phyloP scores from a whole-genome alignment of 2,797 vertebrate species.

The Denticeps clupeoides region DNA sequence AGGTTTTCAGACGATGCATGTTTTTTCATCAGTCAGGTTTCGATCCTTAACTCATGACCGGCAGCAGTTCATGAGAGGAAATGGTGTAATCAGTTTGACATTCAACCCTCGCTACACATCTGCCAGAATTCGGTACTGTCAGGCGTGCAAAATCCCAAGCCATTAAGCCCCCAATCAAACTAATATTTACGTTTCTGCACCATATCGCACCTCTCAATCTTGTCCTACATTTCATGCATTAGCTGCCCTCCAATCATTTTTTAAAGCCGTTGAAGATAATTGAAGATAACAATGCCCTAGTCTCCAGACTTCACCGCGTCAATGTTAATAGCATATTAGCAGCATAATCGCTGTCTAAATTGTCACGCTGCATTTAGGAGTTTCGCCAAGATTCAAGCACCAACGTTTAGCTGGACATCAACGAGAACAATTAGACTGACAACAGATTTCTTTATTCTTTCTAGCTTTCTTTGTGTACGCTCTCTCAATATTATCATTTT shows the following conservation, averaged over 20 bases:
- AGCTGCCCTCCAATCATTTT: constrained; percentile 21
- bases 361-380: constrained; percentile 26
- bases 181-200: constrained; percentile 22
- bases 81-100: no score
- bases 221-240: constrained; percentile 18
- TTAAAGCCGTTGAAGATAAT: constrained; percentile 27
- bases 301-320: constrained; percentile 29
- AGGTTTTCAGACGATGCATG: no score
- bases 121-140: no score
- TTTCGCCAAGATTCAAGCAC: constrained; percentile 19
- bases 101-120: no score
- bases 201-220: constrained; percentile 10
- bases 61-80: no score
- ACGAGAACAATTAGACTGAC: constrained; percentile 12
- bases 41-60: no score
- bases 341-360: constrained; percentile 21
- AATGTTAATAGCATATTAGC: constrained; percentile 32
- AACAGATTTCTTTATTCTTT: constrained; percentile 8
- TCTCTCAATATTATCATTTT: neutral
- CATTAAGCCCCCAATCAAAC: constrained; percentile 17
- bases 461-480: neutral
- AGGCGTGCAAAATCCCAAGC: constrained; percentile 10
- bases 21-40: no score
- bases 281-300: constrained; percentile 22
- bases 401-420: constrained; percentile 19